Conservation (phyloP, 2,113 vertebrate genomes). For the Willisornis vidua region DNA sequence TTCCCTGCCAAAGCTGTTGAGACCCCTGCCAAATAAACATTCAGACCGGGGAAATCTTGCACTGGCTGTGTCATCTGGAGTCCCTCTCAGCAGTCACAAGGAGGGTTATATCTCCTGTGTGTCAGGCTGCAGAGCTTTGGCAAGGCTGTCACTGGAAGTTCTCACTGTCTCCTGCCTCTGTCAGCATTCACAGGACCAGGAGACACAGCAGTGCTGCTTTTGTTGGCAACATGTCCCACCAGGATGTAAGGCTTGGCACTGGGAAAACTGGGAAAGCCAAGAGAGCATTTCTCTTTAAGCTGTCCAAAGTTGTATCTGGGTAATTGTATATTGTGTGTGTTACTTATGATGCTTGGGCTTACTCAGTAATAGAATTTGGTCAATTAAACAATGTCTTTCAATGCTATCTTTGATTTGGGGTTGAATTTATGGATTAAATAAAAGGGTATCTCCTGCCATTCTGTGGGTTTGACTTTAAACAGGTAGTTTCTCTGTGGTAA, state of each 20-base stretch:
- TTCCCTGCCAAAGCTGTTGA: not conserved
- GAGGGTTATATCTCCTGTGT: rapidly evolving
- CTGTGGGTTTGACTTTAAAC: not conserved
- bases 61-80: not conserved
- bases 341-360: not conserved
- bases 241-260: not conserved
- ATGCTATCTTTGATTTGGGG: not conserved
- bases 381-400: not conserved
- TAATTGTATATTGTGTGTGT: not conserved
- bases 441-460: not conserved
- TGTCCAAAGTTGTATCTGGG: not conserved
- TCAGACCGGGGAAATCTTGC: not conserved
- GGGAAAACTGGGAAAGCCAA: not conserved
- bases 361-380: not conserved
- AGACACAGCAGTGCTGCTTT: not conserved
- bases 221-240: not conserved
- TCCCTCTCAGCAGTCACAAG: not conserved
- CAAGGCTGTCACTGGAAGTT: not conserved
- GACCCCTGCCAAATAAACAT: not conserved
- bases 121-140: not conserved
- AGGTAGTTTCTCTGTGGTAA: not conserved
- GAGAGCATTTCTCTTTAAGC: not conserved
- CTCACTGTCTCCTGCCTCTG: not conserved
- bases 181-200: not conserved
- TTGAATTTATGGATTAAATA: not conserved